Evolutionary conservation across 2,888 invertebrate species (phyloP).

Genomic region (Drosophila subsilvestris): DNA sequence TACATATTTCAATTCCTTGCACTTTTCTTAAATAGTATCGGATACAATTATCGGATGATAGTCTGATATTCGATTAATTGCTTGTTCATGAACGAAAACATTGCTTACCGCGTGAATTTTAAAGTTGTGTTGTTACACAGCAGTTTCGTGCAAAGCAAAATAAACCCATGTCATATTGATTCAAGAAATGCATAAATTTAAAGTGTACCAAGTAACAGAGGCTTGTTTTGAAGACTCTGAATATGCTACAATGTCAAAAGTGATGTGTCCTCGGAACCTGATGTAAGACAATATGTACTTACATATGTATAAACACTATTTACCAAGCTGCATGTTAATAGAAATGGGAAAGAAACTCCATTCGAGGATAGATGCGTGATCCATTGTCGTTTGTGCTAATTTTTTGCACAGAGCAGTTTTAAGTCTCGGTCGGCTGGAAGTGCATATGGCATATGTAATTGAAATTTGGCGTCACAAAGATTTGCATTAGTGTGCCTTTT

Average conservation of each 20-base stretch:
- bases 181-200: constrained; percentile 29
- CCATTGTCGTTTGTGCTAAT: too few relatives aligned
- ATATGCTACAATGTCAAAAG: constrained; percentile 18
- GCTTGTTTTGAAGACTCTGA: constrained; percentile 27
- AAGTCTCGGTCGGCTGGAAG: too few relatives aligned
- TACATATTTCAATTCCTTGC: too few relatives aligned
- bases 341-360: not conserved
- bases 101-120: constrained; percentile 31
- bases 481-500: not conserved
- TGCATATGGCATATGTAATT: too few relatives aligned
- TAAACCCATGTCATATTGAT: constrained; percentile 1
- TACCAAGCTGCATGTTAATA: not conserved
- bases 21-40: too few relatives aligned
- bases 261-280: constrained; percentile 30
- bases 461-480: too few relatives aligned
- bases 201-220: not conserved
- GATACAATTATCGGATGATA: too few relatives aligned
- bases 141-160: not conserved
- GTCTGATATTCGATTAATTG: too few relatives aligned
- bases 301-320: not conserved
- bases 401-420: too few relatives aligned
- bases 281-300: constrained; percentile 22
- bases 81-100: constrained; percentile 9
- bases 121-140: constrained; percentile 3
- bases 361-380: too few relatives aligned